phyloP scores from a whole-genome alignment of 1,140 invertebrate genomes.

The Lordiphosa mommai region DNA sequence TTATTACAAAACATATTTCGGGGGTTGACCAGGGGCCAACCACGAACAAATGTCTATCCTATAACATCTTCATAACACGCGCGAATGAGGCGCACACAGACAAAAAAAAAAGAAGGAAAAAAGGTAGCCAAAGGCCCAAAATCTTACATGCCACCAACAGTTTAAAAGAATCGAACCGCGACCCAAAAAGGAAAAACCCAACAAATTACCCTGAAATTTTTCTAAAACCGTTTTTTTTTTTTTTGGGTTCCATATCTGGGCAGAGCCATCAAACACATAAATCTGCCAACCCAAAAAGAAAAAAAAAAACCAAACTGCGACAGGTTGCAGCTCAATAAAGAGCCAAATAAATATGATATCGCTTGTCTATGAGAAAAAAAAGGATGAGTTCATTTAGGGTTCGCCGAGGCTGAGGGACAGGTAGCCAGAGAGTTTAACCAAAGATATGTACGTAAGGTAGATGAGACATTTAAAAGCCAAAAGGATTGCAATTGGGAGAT shows the following conservation, averaged over 20 bases:
- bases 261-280: conserved; percentile 52
- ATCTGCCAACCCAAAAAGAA: conserved; percentile 48
- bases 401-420: conserved; percentile 19
- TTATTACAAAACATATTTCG: conserved; percentile 30
- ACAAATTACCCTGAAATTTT: conserved; percentile 75
- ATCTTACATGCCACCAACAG: conserved; percentile 63
- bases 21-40: conserved; percentile 25
- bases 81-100: conserved; percentile 38
- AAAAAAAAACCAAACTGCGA: conserved; percentile 33
- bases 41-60: conserved; percentile 13
- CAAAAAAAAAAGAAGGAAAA: conserved; percentile 8
- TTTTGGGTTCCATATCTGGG: conserved; percentile 34
- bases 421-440: no score
- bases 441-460: no score
- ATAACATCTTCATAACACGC: conserved; percentile 78
- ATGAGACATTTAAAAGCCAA: no score
- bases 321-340: conserved; percentile 76
- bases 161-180: conserved; percentile 23
- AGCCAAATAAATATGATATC: conserved; percentile 72
- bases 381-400: conserved; percentile 74
- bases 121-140: conserved; percentile 11
- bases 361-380: conserved; percentile 48
- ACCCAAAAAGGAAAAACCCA: conserved; percentile 22
- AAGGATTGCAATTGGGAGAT: no score
- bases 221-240: conserved; percentile 10